Evolutionary conservation across 2,113 vertebrate genomes (phyloP).

Genomic region (Microtus oregoni): DNA sequence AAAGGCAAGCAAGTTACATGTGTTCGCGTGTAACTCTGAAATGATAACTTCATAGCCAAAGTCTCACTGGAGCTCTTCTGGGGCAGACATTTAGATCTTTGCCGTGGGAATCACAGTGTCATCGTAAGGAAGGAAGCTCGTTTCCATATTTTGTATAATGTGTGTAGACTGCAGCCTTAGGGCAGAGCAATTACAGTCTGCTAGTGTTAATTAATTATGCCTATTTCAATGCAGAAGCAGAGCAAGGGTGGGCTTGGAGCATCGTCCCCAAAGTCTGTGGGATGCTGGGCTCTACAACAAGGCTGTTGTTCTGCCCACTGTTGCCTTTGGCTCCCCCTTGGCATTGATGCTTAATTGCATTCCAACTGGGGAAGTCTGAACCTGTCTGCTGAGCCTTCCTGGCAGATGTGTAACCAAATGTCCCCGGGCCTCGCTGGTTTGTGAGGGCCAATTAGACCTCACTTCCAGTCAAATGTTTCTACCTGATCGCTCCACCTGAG

Average conservation of each 20-base stretch:
- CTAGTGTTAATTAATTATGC: constrained; percentile 57
- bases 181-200: constrained; percentile 38
- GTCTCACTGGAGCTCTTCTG: background rate
- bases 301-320: background rate
- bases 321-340: constrained; percentile 55
- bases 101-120: background rate
- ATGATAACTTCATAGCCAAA: background rate
- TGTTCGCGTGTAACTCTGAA: background rate
- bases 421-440: constrained; percentile 58
- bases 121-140: background rate
- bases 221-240: background rate
- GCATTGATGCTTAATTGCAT: constrained; percentile 58
- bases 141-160: constrained; percentile 45
- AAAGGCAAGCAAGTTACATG: background rate
- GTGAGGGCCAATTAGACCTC: constrained; percentile 59
- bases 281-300: constrained; percentile 10
- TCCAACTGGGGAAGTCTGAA: constrained; percentile 56
- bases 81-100: constrained; percentile 34
- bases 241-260: background rate
- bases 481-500: background rate
- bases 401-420: constrained; percentile 56
- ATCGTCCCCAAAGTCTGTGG: background rate
- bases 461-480: constrained; percentile 26
- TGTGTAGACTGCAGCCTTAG: background rate
- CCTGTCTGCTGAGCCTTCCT: constrained; percentile 63